Conservation (phyloP, 2,888 invertebrate genomes). For the Hybos culiciformis region DNA sequence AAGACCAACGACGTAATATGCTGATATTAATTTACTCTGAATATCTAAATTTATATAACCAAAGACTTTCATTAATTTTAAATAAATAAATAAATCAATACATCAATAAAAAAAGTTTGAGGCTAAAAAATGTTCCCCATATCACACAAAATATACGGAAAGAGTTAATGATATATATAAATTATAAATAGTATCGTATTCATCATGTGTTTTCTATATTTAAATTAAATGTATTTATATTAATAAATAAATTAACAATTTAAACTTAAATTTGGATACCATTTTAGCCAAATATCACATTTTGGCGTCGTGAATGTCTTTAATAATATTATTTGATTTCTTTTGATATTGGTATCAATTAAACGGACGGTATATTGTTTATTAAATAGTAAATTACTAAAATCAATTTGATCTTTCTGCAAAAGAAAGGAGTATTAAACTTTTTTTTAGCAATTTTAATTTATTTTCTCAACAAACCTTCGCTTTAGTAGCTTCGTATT, state of each 20-base stretch:
- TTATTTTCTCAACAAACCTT: constrained; percentile 23
- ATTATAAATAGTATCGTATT: no score
- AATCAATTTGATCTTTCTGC: constrained; percentile 32
- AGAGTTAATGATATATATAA: no score
- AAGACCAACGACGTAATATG: no score
- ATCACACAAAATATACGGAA: no score
- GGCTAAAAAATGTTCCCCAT: no score
- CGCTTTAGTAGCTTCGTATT: constrained; percentile 31
- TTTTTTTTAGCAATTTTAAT: constrained; percentile 8
- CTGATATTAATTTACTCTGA: no score
- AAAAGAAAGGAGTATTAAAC: constrained; percentile 9
- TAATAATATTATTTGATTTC: constrained; percentile 15
- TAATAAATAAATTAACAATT: constrained; percentile 25
- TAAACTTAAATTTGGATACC: constrained; percentile 30
- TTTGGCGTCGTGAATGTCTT: constrained; percentile 29
- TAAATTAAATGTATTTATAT: no score
- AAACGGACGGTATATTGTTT: constrained; percentile 29
- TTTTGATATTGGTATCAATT: constrained; percentile 13
- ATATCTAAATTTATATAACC: no score
- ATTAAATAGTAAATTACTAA: constrained; percentile 30
- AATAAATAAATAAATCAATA: no score
- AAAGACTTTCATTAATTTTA: no score
- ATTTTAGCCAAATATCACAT: constrained; percentile 29
- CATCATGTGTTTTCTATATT: no score
- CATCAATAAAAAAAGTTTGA: no score